Evolutionary conservation across 1,140 invertebrate species (phyloP), one percentile per base, ranked within the genome.

Genomic region (Heliothis subflexa): DNA sequence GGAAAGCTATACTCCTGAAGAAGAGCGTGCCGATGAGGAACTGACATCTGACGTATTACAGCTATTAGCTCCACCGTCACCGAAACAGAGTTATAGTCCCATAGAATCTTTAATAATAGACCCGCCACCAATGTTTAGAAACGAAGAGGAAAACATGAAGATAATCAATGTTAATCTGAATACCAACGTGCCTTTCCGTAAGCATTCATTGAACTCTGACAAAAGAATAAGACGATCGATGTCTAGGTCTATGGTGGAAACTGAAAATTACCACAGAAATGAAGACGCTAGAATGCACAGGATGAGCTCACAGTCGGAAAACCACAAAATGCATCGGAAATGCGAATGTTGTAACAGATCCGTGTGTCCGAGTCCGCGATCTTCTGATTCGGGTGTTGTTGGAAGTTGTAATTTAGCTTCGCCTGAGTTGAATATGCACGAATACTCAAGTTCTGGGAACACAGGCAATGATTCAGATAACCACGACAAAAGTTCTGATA

Each of bases 371-470:
- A 96, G 96, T 88, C 96, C 96, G 0, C 91, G 96, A 76, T 98
- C 97, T 4, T 97, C 97, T 7, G 97, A 98, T 89, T 97, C 97
- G 0, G 97, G 97, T 18, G 97, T 98, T 93, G 97, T 97, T 3
- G 97, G 97, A 28, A 97, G 97, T 88, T 97, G 96, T 86, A 96
- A 96, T 50, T 94, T 97, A 66, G 95, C 96, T 14, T 97, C 96
- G 2, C 96, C 96, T 2, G 96, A 97, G 87, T 94, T 92, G 78
- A 94, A 94, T 25, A 88, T 91, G 85, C 89, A 89, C 61, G 93
- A 94, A 71, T 92, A 88, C 75, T 66, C 83, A 9, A 79, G 78
- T 50, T 79, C 84, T 18, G 82, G 80, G 5, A 89, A 83, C 49
- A 81, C 83, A 12, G 89, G 87, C 18, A 88, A 91, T 72, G 91